Evolutionary conservation across 2,113 vertebrate species (phyloP).

Genomic region (Sylvia atricapilla): DNA sequence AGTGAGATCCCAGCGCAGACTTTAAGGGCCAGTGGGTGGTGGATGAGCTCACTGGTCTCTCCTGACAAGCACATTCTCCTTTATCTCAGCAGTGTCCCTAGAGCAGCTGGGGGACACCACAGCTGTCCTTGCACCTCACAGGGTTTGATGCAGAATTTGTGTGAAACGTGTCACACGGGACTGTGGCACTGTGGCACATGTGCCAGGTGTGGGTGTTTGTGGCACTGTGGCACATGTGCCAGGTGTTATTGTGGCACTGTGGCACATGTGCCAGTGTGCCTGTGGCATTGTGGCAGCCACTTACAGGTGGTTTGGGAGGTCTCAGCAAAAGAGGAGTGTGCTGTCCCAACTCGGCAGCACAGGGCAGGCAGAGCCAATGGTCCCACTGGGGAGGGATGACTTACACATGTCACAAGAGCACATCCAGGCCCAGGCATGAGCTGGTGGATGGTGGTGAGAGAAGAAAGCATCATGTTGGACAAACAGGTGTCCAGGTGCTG

Average conservation of each 20-base stretch:
- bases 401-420: accelerated
- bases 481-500: accelerated
- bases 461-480: accelerated
- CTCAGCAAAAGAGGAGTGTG: accelerated
- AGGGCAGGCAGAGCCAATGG: neutral
- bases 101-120: neutral
- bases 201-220: no score
- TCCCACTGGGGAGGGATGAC: neutral
- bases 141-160: neutral
- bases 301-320: accelerated
- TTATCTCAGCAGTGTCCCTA: no score
- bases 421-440: neutral
- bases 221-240: no score
- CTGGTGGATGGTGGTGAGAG: neutral
- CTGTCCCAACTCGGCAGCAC: accelerated
- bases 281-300: neutral
- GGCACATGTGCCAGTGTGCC: neutral
- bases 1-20: neutral
- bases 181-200: neutral
- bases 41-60: accelerated
- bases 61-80: neutral
- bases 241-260: no score
- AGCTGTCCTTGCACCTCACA: accelerated
- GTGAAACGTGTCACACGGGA: accelerated
- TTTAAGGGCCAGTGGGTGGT: accelerated